phyloP scores from a whole-genome alignment of 2,797 vertebrate genomes.

The Sciurus carolinensis region DNA sequence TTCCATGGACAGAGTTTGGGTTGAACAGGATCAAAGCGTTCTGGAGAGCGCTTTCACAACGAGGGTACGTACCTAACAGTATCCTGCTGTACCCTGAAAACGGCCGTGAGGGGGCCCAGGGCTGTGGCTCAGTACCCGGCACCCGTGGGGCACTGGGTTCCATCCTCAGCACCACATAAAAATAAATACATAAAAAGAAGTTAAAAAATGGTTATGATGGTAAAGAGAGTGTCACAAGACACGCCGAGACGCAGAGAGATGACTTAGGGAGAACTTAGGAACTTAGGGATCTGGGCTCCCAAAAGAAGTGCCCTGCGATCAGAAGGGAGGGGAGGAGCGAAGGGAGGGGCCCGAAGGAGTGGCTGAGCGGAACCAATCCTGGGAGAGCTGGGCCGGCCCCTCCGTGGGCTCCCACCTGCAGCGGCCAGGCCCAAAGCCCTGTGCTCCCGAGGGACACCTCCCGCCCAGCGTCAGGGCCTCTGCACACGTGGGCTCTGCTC shows the following conservation, averaged over 20 bases:
- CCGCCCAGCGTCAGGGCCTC: accelerated
- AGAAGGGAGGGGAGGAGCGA: not conserved
- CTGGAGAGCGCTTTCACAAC: not conserved
- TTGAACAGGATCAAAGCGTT: not conserved
- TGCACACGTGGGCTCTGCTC: accelerated
- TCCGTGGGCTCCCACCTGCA: not conserved
- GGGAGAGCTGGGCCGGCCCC: not conserved
- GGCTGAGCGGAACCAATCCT: not conserved
- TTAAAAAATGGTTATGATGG: too few species aligned
- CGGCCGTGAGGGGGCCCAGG: too few species aligned
- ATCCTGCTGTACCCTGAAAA: not conserved
- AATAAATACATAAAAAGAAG: too few species aligned
- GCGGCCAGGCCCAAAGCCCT: accelerated
- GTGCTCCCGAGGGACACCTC: too few species aligned
- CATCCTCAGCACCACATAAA: too few species aligned
- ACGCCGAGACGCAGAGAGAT: too few species aligned
- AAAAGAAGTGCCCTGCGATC: not conserved
- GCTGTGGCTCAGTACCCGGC: too few species aligned
- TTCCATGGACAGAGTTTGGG: not conserved
- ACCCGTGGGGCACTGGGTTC: too few species aligned
- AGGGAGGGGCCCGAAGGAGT: not conserved
- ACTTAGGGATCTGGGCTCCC: not conserved
- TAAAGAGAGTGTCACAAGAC: not conserved
- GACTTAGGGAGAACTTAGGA: too few species aligned
- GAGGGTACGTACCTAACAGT: not conserved